A percentile compares a stretch with the other conserved stretches of the same genome.
phyloP scores from a whole-genome alignment of 2,888 invertebrate species.

The Himalopsyche japonica region DNA sequence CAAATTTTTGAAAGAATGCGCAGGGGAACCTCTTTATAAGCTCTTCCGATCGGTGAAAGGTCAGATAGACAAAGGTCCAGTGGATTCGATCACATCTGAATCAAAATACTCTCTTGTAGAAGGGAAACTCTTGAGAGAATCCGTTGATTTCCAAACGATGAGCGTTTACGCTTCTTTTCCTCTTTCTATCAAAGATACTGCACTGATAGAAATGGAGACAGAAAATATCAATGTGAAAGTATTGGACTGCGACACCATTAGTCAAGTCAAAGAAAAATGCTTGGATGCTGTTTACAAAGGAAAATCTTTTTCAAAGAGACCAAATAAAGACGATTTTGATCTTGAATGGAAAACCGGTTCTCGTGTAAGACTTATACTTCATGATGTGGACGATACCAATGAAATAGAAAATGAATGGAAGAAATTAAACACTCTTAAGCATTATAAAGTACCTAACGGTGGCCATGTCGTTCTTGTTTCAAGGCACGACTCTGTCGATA shows the following conservation, averaged over 20 bases:
- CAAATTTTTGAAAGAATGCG: conserved; percentile 97
- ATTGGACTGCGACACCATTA: conserved; percentile 97
- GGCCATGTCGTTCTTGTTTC: conserved; percentile 93
- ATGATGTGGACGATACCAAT: conserved; percentile 96
- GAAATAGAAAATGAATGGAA: conserved; percentile 97
- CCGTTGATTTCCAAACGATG: conserved; percentile 93
- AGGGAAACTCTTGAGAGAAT: conserved; percentile 97
- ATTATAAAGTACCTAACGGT: conserved; percentile 95
- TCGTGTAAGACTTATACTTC: conserved; percentile 90
- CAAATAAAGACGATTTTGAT: conserved; percentile 94
- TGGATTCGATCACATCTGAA: conserved; percentile 96
- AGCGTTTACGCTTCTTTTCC: conserved; percentile 79
- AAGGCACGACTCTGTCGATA: conserved; percentile 94
- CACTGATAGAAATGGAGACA: conserved; percentile 89
- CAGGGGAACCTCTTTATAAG: conserved; percentile 97
- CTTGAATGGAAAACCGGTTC: conserved; percentile 98
- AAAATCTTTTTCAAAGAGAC: conserved; percentile 93
- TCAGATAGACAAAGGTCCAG: conserved; percentile 99
- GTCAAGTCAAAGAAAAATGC: conserved; percentile 98
- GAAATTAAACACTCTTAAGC: conserved; percentile 93
- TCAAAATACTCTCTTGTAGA: conserved; percentile 98
- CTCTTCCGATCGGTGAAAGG: conserved; percentile 98
- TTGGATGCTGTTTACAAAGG: conserved; percentile 97
- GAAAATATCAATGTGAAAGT: conserved; percentile 95
- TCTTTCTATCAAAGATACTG: conserved; percentile 62